These are phyloP conservation scores for Labeo calbasu DNA, from an alignment of 2,797 vertebrate genomes.

Conservation along the genomic window DNA sequence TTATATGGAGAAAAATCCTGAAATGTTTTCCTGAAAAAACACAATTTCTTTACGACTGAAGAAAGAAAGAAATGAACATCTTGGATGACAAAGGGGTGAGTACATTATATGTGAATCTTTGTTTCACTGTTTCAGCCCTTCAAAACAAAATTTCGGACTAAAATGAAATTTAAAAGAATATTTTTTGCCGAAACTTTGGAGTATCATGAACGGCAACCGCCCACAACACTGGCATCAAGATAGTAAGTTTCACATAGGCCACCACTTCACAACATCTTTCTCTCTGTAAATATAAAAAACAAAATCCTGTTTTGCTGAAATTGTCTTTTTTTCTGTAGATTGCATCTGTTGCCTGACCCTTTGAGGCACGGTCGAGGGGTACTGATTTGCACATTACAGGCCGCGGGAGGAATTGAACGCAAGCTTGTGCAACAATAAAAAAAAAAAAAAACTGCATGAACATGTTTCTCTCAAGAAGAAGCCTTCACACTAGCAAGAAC, in stretches of 20 bases:
- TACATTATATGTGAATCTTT: no score
- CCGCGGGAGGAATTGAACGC: not conserved
- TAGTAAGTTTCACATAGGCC: not conserved
- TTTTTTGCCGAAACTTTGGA: not conserved
- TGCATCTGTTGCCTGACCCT: not conserved
- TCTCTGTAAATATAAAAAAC: not conserved
- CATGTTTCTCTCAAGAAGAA: not conserved
- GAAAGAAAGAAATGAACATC: no score
- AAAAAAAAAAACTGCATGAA: not conserved
- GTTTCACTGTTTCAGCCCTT: not conserved
- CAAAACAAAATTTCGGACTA: not conserved
- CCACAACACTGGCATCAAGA: not conserved
- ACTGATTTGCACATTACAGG: constrained; percentile 11
- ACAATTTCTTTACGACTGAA: no score
- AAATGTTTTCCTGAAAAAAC: no score
- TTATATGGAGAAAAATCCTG: no score
- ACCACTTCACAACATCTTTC: not conserved
- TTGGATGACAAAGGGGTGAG: no score
- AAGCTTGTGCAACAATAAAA: constrained; percentile 14
- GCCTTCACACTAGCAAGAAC: not conserved
- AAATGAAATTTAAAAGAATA: not conserved
- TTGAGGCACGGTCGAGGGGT: not conserved
- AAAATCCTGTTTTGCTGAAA: not conserved
- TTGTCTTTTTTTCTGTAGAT: not conserved
- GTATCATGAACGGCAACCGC: not conserved